Evolutionary conservation across 2,113 vertebrate species (phyloP), one percentile per base, ranked within the genome.

Genomic region (Laticauda colubrina): DNA sequence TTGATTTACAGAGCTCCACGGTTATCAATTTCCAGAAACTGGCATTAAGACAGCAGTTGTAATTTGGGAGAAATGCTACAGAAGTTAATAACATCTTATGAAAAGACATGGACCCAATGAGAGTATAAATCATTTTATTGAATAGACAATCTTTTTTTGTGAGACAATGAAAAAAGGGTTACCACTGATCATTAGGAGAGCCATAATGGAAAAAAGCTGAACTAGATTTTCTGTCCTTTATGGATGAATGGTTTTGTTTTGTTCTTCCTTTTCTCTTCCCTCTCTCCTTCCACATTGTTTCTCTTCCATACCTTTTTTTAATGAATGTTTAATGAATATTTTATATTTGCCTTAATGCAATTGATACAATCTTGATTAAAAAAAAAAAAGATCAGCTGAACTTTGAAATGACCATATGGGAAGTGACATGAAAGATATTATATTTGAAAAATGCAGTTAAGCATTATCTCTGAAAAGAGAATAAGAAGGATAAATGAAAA

Each of bases 161-260:
- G 53, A 51, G 54, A 59, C 21, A 86, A 61, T 21, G 20, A n/a
- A 51, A 43, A 21, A 91, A 87, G 12, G 23, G n/a, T 39, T 61
- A 61, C 12, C 39, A 4, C 43, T 21, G 43, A 55, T 57, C 5
- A 56, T 61, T 61, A 34, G 0, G 53, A 88, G 48, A 45, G 21
- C n/a, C 48, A 64, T 64, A 95, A 86, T 29, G 93, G 88, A 51
- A 95, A 26, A 61, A 14, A 92, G 5, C 69, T 81, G 15, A 81
- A 81, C 6, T 39, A 39, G 15, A 39, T 81, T 81, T 81, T 81
- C 34, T 81, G 69, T 81, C 34, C 34, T 81, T 39, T 39, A 20
- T 39, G 34, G 69, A 39, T 81, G 15, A 39, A 81, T 39, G 69
- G 2, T 81, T 75, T 81, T 1, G 69, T 81, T 81, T 81, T 81